phyloP scores from a whole-genome alignment of 2,797 vertebrate genomes.

The Poecilia velifera region DNA sequence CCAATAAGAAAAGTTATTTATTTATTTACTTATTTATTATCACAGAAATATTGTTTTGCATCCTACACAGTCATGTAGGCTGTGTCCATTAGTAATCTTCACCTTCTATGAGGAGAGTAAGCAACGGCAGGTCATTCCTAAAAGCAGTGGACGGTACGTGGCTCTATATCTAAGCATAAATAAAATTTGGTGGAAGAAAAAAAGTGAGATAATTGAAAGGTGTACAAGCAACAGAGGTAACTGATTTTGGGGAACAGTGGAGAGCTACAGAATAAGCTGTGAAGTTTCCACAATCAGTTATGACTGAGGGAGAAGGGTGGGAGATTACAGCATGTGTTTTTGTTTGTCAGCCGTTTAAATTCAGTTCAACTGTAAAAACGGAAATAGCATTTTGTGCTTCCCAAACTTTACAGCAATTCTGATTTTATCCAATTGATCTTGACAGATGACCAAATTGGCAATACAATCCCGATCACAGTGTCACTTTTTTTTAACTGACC shows the following conservation, averaged over 20 bases:
- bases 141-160: not conserved
- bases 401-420: not conserved
- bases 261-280: not conserved
- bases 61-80: not conserved
- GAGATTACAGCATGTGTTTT: not conserved
- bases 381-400: not conserved
- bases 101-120: not conserved
- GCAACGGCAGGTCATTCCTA: not conserved
- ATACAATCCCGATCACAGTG: no score
- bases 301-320: accelerated
- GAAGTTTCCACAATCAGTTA: not conserved
- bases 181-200: not conserved
- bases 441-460: not conserved
- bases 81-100: not conserved
- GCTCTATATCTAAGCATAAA: not conserved
- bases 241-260: not conserved
- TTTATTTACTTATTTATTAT: not conserved
- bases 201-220: not conserved
- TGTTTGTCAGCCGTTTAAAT: not conserved
- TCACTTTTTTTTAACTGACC: no score
- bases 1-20: not conserved
- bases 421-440: not conserved
- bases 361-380: not conserved
- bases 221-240: not conserved
- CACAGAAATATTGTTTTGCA: not conserved